phyloP scores from a whole-genome alignment of 2,797 vertebrate genomes.

The Amblyraja radiata region DNA sequence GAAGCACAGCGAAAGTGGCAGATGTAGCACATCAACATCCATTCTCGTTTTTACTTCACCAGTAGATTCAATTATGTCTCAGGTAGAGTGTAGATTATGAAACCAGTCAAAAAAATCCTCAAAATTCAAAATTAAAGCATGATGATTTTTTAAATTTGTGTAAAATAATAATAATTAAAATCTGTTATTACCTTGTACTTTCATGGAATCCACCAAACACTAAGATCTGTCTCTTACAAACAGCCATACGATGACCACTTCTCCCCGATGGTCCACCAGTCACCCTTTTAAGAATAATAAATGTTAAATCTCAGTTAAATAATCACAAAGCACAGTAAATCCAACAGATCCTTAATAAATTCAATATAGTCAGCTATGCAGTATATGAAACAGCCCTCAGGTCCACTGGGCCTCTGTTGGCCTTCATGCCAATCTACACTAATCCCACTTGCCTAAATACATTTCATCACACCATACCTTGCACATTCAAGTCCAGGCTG shows the following conservation, averaged over 20 bases:
- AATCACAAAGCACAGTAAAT: not conserved
- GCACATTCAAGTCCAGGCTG: too few species aligned
- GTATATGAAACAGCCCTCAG: too few species aligned
- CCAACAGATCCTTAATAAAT: not conserved
- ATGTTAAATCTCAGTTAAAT: not conserved
- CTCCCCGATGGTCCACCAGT: conserved; percentile 81
- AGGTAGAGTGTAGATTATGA: not conserved
- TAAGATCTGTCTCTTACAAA: conserved; percentile 77
- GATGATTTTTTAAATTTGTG: not conserved
- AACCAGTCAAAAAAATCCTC: not conserved
- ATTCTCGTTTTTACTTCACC: not conserved
- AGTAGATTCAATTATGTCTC: not conserved
- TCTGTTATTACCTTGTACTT: conserved; percentile 67
- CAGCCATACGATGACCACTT: conserved; percentile 88
- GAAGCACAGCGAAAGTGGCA: too few species aligned
- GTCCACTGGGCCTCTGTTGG: too few species aligned
- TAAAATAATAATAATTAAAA: too few species aligned
- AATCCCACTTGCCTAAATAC: too few species aligned
- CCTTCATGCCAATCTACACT: too few species aligned
- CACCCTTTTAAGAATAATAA: conserved; percentile 56
- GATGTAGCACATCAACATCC: too few species aligned
- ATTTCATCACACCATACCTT: too few species aligned
- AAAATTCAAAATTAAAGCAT: not conserved
- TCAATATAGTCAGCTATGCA: too few species aligned
- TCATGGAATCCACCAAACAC: conserved; percentile 96